A percentile compares a stretch with the other conserved stretches of the same genome.
Conservation (phyloP, 35 echinoderm and acorn worm species). For the Ophiothrix spiculata region DNA sequence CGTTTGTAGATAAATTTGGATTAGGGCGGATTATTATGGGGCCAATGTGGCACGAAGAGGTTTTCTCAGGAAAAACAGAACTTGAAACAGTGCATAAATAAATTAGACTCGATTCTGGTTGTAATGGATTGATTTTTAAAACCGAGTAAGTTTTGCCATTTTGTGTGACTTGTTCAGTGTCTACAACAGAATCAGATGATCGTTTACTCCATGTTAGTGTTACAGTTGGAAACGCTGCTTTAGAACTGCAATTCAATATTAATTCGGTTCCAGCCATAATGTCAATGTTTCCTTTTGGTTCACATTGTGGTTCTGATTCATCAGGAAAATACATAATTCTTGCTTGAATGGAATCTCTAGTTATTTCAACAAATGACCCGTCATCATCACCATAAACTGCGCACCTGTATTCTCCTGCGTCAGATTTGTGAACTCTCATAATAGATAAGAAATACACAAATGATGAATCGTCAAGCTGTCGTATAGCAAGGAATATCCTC, state of each 20-base stretch:
- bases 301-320: not conserved
- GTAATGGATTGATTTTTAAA: not conserved
- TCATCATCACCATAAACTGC: not conserved
- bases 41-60: not conserved
- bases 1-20: not conserved
- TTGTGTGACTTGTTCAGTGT: not conserved
- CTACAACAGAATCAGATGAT: not conserved
- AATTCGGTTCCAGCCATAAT: not conserved
- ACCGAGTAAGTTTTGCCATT: not conserved
- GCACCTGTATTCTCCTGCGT: not conserved
- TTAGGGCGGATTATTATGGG: not conserved
- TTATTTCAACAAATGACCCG: not conserved
- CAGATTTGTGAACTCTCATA: not conserved
- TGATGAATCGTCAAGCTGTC: not conserved
- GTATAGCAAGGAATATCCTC: not conserved
- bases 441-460: not conserved
- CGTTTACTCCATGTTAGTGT: not conserved
- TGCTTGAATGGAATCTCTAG: not conserved
- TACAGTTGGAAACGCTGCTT: not conserved
- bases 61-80: not conserved
- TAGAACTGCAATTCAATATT: not conserved
- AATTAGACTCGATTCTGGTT: not conserved
- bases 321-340: constrained; percentile 3
- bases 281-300: not conserved
- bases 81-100: constrained; percentile 1